phyloP scores from a whole-genome alignment of 2,888 invertebrate species.

The Perizoma flavofasciatum region DNA sequence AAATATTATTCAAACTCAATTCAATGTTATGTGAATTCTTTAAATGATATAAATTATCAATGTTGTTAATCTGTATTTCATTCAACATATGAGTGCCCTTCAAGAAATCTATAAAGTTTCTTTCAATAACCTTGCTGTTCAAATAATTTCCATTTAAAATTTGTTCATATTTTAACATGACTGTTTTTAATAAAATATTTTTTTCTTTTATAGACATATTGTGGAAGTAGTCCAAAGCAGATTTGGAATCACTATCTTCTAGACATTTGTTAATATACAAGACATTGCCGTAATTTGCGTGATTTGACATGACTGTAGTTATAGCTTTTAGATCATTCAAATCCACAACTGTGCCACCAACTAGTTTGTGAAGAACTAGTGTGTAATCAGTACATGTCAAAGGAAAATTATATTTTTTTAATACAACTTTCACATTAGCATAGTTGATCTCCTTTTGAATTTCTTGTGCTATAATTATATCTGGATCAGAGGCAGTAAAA shows the following conservation, averaged over 20 bases:
- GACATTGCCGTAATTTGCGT: constrained; percentile 61
- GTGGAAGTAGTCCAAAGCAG: constrained; percentile 66
- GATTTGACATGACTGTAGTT: constrained; percentile 59
- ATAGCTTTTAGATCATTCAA: constrained; percentile 67
- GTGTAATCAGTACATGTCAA: constrained; percentile 68
- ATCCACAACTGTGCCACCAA: constrained; percentile 57
- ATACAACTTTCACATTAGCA: constrained; percentile 72
- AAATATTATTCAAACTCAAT: constrained; percentile 60
- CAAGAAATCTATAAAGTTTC: constrained; percentile 76
- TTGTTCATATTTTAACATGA: constrained; percentile 71
- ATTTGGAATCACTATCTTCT: constrained; percentile 64
- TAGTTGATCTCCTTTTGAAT: constrained; percentile 73
- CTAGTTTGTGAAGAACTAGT: constrained; percentile 69
- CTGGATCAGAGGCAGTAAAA: constrained; percentile 67
- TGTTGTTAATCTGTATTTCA: constrained; percentile 54
- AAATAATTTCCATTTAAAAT: constrained; percentile 53
- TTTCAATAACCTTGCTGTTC: constrained; percentile 56
- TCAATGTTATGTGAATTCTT: constrained; percentile 67
- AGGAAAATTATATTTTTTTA: constrained; percentile 77
- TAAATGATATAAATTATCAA: constrained; percentile 70
- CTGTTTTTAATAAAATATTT: constrained; percentile 59
- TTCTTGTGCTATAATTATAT: constrained; percentile 64
- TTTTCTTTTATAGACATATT: constrained; percentile 57
- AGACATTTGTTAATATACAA: constrained; percentile 72
- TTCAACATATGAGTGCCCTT: constrained; percentile 65